phyloP scores from a whole-genome alignment of 1,140 invertebrate species.

The Papilio aristodemus region DNA sequence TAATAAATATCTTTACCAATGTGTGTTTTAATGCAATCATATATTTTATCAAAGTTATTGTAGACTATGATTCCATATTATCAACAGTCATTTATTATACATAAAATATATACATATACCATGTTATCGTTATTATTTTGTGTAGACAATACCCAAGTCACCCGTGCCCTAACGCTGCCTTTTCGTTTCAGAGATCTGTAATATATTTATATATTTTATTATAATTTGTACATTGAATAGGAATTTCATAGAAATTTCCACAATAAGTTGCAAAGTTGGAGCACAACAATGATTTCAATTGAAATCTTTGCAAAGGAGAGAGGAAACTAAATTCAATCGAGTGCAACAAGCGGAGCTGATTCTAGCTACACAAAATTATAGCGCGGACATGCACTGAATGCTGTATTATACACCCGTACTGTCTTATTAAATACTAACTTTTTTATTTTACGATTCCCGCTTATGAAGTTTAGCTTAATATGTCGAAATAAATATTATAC shows the following conservation, averaged over 20 bases:
- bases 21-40: no score
- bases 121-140: no score
- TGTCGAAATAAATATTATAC: no score
- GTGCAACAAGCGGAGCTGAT: conserved; percentile 33
- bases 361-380: conserved; percentile 34
- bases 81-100: no score
- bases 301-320: conserved; percentile 32
- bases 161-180: no score
- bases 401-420: conserved; percentile 10
- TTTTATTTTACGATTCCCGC: background rate
- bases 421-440: conserved; percentile 27
- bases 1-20: no score
- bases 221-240: conserved; percentile 19
- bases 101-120: no score
- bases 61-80: no score
- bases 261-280: conserved; percentile 31
- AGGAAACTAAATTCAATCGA: conserved; percentile 34
- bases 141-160: no score
- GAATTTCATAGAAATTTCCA: conserved; percentile 29
- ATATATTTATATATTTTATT: conserved; percentile 6
- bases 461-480: background rate
- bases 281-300: conserved; percentile 34
- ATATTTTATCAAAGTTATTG: no score
- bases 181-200: no score
- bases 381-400: conserved; percentile 31